These are phyloP conservation scores for Illadopsis cleaveri DNA, from an alignment of 2,113 vertebrate genomes.

Conservation along the genomic window DNA sequence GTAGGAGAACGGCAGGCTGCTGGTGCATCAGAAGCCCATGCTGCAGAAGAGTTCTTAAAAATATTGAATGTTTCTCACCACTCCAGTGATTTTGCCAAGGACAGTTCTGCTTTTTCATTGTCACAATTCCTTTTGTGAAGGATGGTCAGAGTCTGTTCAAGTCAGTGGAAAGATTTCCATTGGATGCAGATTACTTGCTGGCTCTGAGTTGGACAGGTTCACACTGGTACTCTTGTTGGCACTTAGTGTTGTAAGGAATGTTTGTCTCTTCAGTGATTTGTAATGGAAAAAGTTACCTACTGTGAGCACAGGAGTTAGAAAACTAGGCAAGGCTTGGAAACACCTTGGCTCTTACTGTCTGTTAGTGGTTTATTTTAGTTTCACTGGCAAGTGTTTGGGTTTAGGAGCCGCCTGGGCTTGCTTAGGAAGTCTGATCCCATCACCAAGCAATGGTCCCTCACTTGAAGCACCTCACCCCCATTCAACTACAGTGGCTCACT, in stretches of 20 bases:
- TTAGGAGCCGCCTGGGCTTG: slow-evolving; percentile 31
- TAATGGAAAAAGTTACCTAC: not conserved
- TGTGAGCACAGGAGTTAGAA: not conserved
- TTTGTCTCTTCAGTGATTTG: not conserved
- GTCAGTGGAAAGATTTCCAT: not conserved
- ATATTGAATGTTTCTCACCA: not conserved
- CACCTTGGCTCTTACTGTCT: not conserved
- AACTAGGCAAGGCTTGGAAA: not conserved
- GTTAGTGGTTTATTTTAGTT: not conserved
- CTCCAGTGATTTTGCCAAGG: not conserved
- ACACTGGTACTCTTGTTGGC: not conserved
- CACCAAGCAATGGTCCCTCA: slow-evolving; percentile 13
- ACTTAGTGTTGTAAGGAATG: not conserved
- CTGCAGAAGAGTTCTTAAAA: not conserved
- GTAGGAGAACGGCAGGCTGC: not conserved
- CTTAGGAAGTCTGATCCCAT: slow-evolving; percentile 14
- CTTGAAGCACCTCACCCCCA: slow-evolving; percentile 31
- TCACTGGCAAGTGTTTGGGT: not conserved
- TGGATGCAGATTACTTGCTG: not conserved
- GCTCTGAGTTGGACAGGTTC: not conserved
- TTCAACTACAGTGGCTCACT: slow-evolving; percentile 18
- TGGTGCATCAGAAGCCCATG: not conserved
- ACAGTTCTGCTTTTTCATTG: not conserved
- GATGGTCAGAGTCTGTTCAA: not conserved
- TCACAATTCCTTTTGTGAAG: not conserved